A percentile compares a stretch with the other conserved stretches of the same genome.
Evolutionary conservation across 2,888 invertebrate genomes (phyloP).

Genomic region (Mamestra brassicae): DNA sequence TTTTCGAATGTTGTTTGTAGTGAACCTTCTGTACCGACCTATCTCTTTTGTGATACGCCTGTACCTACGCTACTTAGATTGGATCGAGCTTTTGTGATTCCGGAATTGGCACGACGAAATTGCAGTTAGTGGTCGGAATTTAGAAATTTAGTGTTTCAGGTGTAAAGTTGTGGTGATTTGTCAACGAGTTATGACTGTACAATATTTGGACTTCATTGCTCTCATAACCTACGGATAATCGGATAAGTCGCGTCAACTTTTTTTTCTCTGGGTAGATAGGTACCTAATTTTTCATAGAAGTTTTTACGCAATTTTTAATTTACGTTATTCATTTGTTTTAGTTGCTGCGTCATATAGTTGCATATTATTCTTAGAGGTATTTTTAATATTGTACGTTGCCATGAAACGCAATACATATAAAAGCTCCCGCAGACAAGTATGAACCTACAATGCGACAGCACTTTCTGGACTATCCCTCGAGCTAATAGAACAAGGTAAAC

Average conservation of each 20-base stretch:
- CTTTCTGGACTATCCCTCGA: neutral
- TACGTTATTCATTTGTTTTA: too few species aligned
- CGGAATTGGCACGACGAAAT: slow-evolving; percentile 56
- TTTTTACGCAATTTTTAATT: too few species aligned
- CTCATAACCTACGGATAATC: neutral
- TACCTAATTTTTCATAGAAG: too few species aligned
- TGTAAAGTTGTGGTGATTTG: slow-evolving; percentile 52
- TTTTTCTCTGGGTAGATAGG: neutral
- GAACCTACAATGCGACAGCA: too few species aligned
- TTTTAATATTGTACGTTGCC: too few species aligned
- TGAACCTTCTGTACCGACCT: slow-evolving; percentile 7
- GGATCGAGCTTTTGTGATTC: slow-evolving; percentile 59
- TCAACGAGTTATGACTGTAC: slow-evolving; percentile 29
- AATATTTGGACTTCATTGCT: slow-evolving; percentile 13
- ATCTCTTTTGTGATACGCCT: slow-evolving; percentile 6
- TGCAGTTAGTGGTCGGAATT: slow-evolving; percentile 50
- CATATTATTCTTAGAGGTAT: neutral
- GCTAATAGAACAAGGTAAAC: neutral
- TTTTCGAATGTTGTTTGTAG: neutral
- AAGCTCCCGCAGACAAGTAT: too few species aligned
- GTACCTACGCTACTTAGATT: slow-evolving; percentile 50
- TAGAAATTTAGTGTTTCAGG: slow-evolving; percentile 55
- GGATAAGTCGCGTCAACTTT: neutral
- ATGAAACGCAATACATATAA: too few species aligned
- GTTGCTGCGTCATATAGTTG: neutral